Percentiles rank a stretch among this genome's conserved stretches.
Conservation (phyloP, 2,888 invertebrate genomes). For the Drosophila ustulata region DNA sequence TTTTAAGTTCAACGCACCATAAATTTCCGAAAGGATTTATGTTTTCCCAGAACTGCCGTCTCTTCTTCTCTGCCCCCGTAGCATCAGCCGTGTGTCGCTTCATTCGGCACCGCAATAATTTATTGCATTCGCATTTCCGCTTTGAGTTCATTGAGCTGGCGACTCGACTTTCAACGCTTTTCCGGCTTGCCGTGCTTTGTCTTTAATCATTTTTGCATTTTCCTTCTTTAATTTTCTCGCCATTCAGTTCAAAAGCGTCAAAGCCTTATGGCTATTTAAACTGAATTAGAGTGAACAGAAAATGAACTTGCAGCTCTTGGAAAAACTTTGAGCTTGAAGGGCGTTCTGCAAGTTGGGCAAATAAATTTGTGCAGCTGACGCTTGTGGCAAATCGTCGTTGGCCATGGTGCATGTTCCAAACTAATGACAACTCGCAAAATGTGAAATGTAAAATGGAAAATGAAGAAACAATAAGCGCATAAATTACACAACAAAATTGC, state of each 20-base stretch:
- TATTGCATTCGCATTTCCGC: conserved; percentile 73
- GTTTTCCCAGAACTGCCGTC: conserved; percentile 51
- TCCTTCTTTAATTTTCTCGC: conserved; percentile 25
- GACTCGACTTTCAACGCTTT: conserved; percentile 47
- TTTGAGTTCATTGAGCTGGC: conserved; percentile 69
- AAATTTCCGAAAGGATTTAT: conserved; percentile 75
- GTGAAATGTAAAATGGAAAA: conserved; percentile 61
- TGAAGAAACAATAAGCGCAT: conserved; percentile 78
- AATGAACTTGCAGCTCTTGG: conserved; percentile 39
- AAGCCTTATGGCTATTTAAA: conserved; percentile 42
- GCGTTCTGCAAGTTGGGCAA: conserved; percentile 36
- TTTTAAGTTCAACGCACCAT: conserved; percentile 78
- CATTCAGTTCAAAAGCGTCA: conserved; percentile 1
- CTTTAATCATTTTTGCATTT: conserved; percentile 52
- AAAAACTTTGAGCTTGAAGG: conserved; percentile 37
- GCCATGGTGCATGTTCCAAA: conserved; percentile 28
- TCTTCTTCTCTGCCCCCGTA: background rate
- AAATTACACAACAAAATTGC: conserved; percentile 70
- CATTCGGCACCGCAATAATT: conserved; percentile 64
- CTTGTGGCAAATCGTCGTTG: conserved; percentile 31
- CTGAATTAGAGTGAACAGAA: conserved; percentile 37
- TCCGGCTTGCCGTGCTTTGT: conserved; percentile 27
- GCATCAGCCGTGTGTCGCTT: conserved; percentile 39
- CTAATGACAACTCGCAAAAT: conserved; percentile 64
- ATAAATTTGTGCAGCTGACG: conserved; percentile 70